A percentile compares a stretch with the other conserved stretches of the same genome.
Evolutionary conservation across 2,888 invertebrate genomes (phyloP).

Genomic region (Agrilus biguttatus): DNA sequence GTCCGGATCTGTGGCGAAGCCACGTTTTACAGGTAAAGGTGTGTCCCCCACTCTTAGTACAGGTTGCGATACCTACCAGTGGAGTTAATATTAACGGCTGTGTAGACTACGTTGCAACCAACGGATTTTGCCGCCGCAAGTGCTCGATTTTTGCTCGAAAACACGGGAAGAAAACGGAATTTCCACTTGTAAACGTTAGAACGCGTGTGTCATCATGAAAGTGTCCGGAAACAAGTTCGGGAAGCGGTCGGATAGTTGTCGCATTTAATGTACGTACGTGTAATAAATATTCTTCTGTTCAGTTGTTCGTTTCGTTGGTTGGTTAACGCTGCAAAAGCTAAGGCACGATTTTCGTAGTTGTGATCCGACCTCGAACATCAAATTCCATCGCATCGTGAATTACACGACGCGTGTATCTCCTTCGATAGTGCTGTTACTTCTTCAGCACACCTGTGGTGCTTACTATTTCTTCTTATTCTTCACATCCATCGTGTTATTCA

Average conservation of each 20-base stretch:
- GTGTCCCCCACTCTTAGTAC: slow-evolving; percentile 10
- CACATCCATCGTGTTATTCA: slow-evolving; percentile 2
- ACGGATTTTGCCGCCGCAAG: slow-evolving; percentile 13
- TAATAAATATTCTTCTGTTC: no score
- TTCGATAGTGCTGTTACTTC: no score
- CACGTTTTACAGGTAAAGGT: slow-evolving; percentile 14
- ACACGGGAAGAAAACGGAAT: slow-evolving; percentile 6
- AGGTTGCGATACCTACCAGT: slow-evolving; percentile 14
- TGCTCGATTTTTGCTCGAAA: slow-evolving; percentile 11
- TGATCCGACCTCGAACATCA: neutral
- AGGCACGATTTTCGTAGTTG: slow-evolving; percentile 6
- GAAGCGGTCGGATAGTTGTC: slow-evolving; percentile 7
- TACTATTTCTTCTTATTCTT: slow-evolving; percentile 5
- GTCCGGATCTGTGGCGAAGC: slow-evolving; percentile 11
- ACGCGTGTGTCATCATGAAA: slow-evolving; percentile 1
- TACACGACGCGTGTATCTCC: neutral
- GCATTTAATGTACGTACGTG: neutral
- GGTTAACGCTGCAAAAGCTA: slow-evolving; percentile 7
- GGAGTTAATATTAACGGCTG: slow-evolving; percentile 14
- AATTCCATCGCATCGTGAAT: neutral
- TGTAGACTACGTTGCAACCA: slow-evolving; percentile 10
- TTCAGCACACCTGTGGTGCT: slow-evolving; percentile 1
- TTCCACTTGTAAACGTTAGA: no score
- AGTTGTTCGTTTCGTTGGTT: no score
- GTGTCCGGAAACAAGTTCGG: slow-evolving; percentile 4